Evolutionary conservation across 2,797 vertebrate species (phyloP).

Genomic region (Cyprinella venusta): DNA sequence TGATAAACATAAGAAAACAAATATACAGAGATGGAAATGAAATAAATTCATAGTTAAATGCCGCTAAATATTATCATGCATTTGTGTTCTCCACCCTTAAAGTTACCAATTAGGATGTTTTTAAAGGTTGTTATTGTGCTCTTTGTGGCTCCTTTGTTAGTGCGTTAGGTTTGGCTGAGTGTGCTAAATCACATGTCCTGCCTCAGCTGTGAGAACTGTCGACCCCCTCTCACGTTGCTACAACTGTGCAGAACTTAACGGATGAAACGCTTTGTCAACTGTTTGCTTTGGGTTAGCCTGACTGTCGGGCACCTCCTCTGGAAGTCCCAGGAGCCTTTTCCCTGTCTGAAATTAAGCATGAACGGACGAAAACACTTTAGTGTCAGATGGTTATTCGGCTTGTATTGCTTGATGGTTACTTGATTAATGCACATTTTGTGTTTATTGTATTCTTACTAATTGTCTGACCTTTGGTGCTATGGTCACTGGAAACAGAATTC

Average conservation of each 20-base stretch:
- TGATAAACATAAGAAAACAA: background rate
- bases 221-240: conserved; percentile 16
- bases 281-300: conserved; percentile 29
- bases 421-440: background rate
- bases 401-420: background rate
- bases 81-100: background rate
- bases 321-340: conserved; percentile 24
- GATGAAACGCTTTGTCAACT: conserved; percentile 39
- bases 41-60: background rate
- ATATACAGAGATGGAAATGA: background rate
- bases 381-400: background rate
- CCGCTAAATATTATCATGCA: background rate
- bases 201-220: conserved; percentile 39
- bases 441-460: background rate
- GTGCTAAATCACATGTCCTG: conserved; percentile 36
- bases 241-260: conserved; percentile 15
- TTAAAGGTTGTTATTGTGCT: conserved; percentile 10
- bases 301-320: conserved; percentile 17
- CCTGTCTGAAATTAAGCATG: conserved; percentile 7
- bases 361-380: background rate
- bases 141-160: conserved; percentile 15
- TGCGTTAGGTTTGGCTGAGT: conserved; percentile 29
- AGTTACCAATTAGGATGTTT: conserved; percentile 16
- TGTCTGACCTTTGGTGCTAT: background rate
- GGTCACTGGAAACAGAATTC: background rate